Evolutionary conservation across 1,140 invertebrate genomes (phyloP).

Genomic region (Tyrophagus putrescentiae): DNA sequence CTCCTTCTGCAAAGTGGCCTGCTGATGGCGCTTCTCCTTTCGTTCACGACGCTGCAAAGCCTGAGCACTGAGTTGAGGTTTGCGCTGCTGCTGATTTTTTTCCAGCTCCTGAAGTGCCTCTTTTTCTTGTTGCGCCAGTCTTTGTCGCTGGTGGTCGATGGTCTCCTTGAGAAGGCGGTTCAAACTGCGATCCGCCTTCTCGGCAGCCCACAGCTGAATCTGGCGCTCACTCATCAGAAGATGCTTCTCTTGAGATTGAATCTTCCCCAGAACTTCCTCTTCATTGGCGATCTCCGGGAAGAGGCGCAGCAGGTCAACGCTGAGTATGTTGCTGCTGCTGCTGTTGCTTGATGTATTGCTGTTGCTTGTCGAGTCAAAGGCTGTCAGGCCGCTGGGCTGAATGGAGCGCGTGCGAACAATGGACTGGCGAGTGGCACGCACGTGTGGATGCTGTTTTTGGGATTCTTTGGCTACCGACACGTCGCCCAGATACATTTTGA

Average conservation of each 20-base stretch:
- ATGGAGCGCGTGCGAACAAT: slow-evolving; percentile 11
- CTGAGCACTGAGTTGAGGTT: background rate
- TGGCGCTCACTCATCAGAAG: background rate
- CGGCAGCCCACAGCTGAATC: background rate
- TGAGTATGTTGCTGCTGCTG: background rate
- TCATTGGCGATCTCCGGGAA: slow-evolving; percentile 1
- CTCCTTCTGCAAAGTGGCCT: background rate
- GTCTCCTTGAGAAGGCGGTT: background rate
- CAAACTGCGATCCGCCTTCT: background rate
- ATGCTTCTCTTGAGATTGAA: background rate
- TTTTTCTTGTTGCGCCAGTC: background rate
- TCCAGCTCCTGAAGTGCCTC: no score
- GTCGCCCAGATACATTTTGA: slow-evolving; percentile 13
- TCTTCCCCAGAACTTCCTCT: background rate
- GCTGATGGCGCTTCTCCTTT: background rate
- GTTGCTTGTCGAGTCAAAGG: slow-evolving; percentile 1
- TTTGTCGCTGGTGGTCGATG: background rate
- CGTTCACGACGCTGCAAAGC: background rate
- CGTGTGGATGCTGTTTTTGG: background rate
- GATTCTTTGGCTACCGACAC: background rate
- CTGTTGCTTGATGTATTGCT: background rate
- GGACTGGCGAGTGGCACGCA: slow-evolving; percentile 2
- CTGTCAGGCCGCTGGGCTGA: background rate
- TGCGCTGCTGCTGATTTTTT: no score
- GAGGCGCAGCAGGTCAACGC: background rate